Evolutionary conservation across 2,113 vertebrate species (phyloP).

Genomic region (Rynchops niger): DNA sequence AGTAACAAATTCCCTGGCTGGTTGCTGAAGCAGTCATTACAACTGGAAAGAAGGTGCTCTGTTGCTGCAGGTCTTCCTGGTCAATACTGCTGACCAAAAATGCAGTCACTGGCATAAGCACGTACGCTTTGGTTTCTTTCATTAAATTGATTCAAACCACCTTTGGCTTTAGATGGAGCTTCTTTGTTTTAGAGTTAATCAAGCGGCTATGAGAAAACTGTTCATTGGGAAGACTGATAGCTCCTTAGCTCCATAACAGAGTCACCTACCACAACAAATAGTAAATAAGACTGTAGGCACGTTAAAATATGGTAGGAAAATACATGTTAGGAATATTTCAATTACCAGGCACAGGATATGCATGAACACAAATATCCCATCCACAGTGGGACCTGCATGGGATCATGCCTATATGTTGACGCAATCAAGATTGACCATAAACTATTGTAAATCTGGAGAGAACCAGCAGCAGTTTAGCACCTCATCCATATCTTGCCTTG

Average conservation of each 20-base stretch:
- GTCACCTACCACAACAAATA: background rate
- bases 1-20: background rate
- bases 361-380: background rate
- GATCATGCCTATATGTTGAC: background rate
- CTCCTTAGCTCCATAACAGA: background rate
- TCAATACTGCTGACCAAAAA: background rate
- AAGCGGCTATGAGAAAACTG: background rate
- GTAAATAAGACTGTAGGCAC: background rate
- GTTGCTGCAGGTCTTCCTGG: background rate
- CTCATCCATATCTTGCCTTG: background rate
- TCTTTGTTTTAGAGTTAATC: background rate
- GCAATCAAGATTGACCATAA: background rate
- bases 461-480: background rate
- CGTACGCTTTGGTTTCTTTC: background rate
- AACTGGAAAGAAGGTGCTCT: background rate
- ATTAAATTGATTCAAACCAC: background rate
- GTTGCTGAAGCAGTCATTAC: background rate
- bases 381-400: accelerated
- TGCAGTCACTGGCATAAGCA: background rate
- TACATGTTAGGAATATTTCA: background rate
- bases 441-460: background rate
- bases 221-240: background rate
- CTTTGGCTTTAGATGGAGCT: background rate
- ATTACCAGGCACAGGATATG: background rate
- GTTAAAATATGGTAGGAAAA: background rate